A percentile compares a stretch with the other conserved stretches of the same genome.
phyloP scores from a whole-genome alignment of 2,797 vertebrate species.

The Chiroxiphia lanceolata region DNA sequence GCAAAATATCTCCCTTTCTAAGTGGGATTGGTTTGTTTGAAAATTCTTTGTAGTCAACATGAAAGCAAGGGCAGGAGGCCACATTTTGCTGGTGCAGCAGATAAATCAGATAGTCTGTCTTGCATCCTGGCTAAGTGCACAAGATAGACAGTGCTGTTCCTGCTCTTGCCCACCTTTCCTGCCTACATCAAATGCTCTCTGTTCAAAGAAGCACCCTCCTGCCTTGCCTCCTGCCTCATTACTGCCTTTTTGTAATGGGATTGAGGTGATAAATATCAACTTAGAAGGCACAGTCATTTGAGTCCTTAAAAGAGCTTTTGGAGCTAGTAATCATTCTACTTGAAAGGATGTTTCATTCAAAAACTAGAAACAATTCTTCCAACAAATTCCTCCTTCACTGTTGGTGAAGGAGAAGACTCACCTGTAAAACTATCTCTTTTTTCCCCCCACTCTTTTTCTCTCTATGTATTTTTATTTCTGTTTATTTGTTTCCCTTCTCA shows the following conservation, averaged over 20 bases:
- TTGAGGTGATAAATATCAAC: not conserved
- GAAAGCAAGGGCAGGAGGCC: not conserved
- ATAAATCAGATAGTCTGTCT: not conserved
- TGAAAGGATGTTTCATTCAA: not conserved
- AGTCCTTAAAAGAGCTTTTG: not conserved
- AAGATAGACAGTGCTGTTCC: not conserved
- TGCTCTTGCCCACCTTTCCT: not conserved
- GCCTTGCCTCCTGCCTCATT: not conserved
- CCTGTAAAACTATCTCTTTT: not conserved
- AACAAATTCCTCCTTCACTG: not conserved
- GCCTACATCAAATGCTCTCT: not conserved
- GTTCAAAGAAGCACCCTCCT: not conserved
- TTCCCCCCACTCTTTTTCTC: accelerated
- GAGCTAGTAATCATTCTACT: not conserved
- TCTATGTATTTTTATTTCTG: not conserved
- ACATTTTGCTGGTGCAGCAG: not conserved
- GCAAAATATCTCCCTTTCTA: not conserved
- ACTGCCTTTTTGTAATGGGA: not conserved
- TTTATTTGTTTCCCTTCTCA: not conserved
- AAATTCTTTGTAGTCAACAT: not conserved
- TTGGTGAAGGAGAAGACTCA: not conserved
- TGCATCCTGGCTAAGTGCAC: not conserved
- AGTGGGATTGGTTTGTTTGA: not conserved
- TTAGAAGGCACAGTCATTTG: not conserved
- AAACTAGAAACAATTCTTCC: not conserved